Conservation (phyloP, 1,140 invertebrate species). For the Hyposmocoma kahamanoa region DNA sequence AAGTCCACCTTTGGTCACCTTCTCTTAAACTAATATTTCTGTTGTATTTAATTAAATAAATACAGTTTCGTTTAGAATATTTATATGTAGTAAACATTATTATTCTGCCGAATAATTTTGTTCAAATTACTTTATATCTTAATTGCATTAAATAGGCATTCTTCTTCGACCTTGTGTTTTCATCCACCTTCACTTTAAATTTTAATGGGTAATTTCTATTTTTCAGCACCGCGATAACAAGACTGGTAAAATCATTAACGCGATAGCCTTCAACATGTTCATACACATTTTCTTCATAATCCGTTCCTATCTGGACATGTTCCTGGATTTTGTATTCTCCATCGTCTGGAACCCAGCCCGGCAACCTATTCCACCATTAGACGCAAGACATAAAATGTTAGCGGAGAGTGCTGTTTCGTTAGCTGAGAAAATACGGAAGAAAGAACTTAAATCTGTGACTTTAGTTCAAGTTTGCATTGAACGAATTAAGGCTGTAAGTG, state of each 20-base stretch:
- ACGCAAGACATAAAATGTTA: constrained; percentile 75
- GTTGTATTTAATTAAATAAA: no score
- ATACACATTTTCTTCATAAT: constrained; percentile 39
- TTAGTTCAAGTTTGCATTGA: constrained; percentile 85
- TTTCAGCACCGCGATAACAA: constrained; percentile 38
- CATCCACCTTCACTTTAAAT: no score
- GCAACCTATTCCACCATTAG: constrained; percentile 72
- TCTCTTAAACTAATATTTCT: no score
- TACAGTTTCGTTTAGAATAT: no score
- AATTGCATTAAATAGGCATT: no score
- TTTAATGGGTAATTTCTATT: no score
- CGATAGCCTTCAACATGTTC: constrained; percentile 38
- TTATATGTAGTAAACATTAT: no score
- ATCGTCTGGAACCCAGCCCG: constrained; percentile 74
- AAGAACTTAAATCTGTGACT: constrained; percentile 78
- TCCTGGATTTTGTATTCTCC: constrained; percentile 49
- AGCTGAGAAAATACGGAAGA: constrained; percentile 79
- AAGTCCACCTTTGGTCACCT: no score
- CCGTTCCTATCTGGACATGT: constrained; percentile 37
- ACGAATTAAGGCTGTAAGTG: constrained; percentile 82
- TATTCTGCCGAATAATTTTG: no score
- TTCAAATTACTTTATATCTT: no score
- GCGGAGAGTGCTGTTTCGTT: constrained; percentile 79
- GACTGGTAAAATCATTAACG: constrained; percentile 44
- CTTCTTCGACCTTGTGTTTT: no score